These are phyloP conservation scores for Phylloscopus trochilus DNA, from an alignment of 2,113 vertebrate species.

Conservation along the genomic window DNA sequence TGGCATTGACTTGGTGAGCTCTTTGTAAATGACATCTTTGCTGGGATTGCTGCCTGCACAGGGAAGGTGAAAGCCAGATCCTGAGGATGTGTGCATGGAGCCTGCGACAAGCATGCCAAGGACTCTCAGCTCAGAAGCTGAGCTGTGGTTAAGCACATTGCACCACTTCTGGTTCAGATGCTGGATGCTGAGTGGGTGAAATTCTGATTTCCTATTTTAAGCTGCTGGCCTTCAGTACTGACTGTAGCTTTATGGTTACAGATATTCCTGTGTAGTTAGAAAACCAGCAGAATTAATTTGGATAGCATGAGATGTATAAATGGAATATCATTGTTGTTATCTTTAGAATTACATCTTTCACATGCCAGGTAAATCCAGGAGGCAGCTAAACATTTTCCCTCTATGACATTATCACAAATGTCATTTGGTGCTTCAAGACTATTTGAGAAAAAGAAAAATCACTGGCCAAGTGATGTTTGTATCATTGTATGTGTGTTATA, in stretches of 20 bases:
- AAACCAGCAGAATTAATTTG: conserved; percentile 2
- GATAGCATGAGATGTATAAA: background rate
- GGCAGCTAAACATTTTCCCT: background rate
- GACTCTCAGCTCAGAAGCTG: background rate
- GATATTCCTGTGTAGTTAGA: background rate
- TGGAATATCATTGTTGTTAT: background rate
- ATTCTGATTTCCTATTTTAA: background rate
- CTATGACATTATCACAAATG: conserved; percentile 36
- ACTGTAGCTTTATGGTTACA: background rate
- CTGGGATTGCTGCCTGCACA: background rate
- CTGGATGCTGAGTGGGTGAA: background rate
- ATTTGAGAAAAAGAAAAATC: conserved; percentile 9
- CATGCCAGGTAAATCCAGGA: background rate
- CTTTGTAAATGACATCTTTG: background rate
- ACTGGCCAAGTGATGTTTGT: background rate
- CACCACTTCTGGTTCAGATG: background rate
- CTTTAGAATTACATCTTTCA: conserved; percentile 8
- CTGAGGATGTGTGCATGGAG: background rate
- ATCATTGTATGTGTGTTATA: background rate
- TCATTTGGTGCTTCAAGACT: conserved; percentile 15
- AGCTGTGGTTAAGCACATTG: background rate
- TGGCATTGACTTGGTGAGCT: background rate
- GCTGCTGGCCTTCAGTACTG: background rate
- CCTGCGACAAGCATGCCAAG: background rate
- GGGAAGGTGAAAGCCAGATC: background rate